phyloP scores from a whole-genome alignment of 2,888 invertebrate genomes.

The Nemurella pictetii region DNA sequence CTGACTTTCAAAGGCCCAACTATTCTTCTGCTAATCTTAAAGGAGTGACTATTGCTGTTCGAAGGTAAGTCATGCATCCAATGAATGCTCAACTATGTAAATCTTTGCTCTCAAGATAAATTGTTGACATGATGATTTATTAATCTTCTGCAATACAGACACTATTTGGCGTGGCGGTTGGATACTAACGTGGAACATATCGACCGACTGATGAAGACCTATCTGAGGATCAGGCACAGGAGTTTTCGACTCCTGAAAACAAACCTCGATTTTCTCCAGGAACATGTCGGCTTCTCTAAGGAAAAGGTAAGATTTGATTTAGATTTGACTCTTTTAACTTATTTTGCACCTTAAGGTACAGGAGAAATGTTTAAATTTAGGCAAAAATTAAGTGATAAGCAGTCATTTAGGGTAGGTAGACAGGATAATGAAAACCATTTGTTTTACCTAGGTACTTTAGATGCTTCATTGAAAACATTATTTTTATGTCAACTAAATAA shows the following conservation, averaged over 20 bases:
- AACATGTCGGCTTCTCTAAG: conserved; percentile 59
- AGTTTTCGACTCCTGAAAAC: conserved; percentile 58
- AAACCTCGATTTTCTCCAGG: conserved; percentile 59
- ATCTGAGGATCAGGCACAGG: conserved; percentile 51
- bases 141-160: conserved; percentile 20
- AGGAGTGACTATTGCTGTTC: neutral
- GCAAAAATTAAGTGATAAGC: neutral
- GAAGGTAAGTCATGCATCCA: neutral
- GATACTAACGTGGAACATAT: conserved; percentile 50
- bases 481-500: too few species aligned
- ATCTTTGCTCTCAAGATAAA: too few species aligned
- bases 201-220: conserved; percentile 50
- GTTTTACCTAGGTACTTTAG: too few species aligned
- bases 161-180: conserved; percentile 53
- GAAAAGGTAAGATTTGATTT: conserved; percentile 47
- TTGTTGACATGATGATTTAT: too few species aligned
- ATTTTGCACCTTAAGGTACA: neutral
- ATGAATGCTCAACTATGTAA: too few species aligned
- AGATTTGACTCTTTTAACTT: neutral
- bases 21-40: neutral
- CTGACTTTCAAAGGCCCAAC: neutral
- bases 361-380: neutral
- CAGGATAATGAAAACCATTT: too few species aligned
- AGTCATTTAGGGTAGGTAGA: too few species aligned
- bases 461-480: too few species aligned